A percentile compares a stretch with the other conserved stretches of the same genome.
Evolutionary conservation across 2,797 vertebrate genomes (phyloP).

Genomic region (Micrastur ruficollis): DNA sequence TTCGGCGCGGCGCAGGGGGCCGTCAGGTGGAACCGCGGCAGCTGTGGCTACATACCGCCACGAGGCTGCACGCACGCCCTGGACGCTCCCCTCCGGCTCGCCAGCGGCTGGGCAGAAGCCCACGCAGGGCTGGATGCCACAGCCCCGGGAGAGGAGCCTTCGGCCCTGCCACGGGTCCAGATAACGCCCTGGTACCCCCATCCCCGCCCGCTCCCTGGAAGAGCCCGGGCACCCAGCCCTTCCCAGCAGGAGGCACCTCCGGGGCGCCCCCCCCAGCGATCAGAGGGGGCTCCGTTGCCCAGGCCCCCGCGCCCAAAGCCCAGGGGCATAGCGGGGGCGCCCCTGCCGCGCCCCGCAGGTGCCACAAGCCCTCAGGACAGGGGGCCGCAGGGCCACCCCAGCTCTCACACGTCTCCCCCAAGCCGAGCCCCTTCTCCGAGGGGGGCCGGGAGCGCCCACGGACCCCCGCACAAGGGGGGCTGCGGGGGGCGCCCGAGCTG

Average conservation of each 20-base stretch:
- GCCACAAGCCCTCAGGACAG: neutral
- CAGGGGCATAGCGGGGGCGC: neutral
- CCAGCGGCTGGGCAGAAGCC: neutral
- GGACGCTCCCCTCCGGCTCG: fast-evolving
- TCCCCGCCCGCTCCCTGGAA: fast-evolving
- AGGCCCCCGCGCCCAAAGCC: neutral
- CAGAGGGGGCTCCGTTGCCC: neutral
- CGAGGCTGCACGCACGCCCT: fast-evolving
- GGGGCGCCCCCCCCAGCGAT: neutral
- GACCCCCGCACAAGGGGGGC: neutral
- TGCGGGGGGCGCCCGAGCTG: neutral
- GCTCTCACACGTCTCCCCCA: fast-evolving
- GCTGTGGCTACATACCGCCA: neutral
- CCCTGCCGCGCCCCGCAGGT: neutral
- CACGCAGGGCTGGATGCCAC: neutral
- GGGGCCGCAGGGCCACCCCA: neutral
- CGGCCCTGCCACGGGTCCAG: neutral
- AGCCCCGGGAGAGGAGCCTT: neutral
- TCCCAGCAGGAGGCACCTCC: neutral
- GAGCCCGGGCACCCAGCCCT: neutral
- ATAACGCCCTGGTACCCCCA: fast-evolving
- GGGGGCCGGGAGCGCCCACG: fast-evolving
- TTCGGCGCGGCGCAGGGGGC: fast-evolving
- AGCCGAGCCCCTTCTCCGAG: neutral
- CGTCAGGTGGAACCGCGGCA: neutral